Evolutionary conservation across 1,140 invertebrate species (phyloP), one percentile per base, ranked within the genome.

Genomic region (Papilio dardanus): DNA sequence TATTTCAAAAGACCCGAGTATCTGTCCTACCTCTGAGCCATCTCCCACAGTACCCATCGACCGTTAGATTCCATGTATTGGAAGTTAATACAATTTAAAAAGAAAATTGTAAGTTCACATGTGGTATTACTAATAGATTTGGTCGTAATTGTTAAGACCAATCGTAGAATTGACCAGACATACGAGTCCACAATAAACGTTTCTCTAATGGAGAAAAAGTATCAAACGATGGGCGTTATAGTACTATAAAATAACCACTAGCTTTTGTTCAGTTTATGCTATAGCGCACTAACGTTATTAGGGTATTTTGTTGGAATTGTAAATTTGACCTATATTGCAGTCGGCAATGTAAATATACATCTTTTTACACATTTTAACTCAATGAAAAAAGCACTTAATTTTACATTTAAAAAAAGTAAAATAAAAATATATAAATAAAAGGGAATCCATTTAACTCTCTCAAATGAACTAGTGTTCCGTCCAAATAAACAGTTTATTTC

Each of bases 191-290:
- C 68, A 50, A 50, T 71, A 71, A 71, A 71, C 24, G 40, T 28
- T 71, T 71, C 40, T 71, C 40, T 71, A 71, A 71, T 50, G 28
- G 68, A 71, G 68, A 71, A 71, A 71, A 50, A 30, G 68, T 71
- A 71, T 71, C 68, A 50, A 58, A 58, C 42, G 31, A 73, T 73
- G 71, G 71, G 46, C 46, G 71, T 73, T 73, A 73, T 58, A 33
- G 50, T 73, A 58, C 71, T 58, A 58, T 73, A 73, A 73, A 73
- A 73, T 31, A 58, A 58, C 71, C 71, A 73, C 71, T 54, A 58
- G 21, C 71, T 73, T 73, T 73, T 71, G 68, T 71, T 71, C 68
- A 73, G 46, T 73, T 73, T 73, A 73, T 58, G 46, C 35, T 58
- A 73, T 16, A 54, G 42, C 71, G 46, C 37, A 42, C 40, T 71